phyloP scores from a whole-genome alignment of 1,140 invertebrate species.

The Lordiphosa mommai region DNA sequence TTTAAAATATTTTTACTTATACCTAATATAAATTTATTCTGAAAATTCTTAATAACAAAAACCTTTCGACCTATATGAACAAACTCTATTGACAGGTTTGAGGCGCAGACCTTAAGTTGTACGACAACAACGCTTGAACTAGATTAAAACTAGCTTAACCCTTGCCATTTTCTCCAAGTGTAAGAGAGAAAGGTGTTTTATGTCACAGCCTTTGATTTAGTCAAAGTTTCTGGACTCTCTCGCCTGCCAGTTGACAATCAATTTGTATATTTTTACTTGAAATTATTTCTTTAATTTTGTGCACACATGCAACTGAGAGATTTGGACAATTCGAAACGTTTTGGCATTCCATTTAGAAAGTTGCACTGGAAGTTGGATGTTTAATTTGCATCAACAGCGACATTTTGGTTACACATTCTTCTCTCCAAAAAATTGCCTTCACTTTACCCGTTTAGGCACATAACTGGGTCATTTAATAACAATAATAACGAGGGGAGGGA shows the following conservation, averaged over 20 bases:
- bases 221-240: conserved; percentile 10
- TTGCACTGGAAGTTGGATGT: conserved; percentile 48
- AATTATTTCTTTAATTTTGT: conserved; percentile 76
- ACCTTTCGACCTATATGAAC: too few species aligned
- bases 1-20: too few species aligned
- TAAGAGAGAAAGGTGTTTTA: conserved; percentile 47
- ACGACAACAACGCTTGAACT: too few species aligned
- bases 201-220: conserved; percentile 55
- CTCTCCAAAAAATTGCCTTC: conserved; percentile 38
- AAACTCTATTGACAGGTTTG: too few species aligned
- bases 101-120: too few species aligned
- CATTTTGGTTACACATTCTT: conserved; percentile 44
- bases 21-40: too few species aligned
- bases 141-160: conserved; percentile 26
- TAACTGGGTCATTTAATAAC: conserved; percentile 75
- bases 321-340: conserved; percentile 9
- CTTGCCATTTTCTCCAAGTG: conserved; percentile 3
- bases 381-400: too few species aligned
- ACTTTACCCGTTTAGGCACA: conserved; percentile 54
- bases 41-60: too few species aligned
- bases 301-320: conserved; percentile 34
- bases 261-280: conserved; percentile 60
- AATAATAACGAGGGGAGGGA: not conserved
- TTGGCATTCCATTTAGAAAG: conserved; percentile 65
- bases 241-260: conserved; percentile 68